Percentiles rank a stretch among this genome's conserved stretches.
These are phyloP conservation scores for Ridgeia piscesae DNA, from an alignment of 1,140 invertebrate species.

Conservation along the genomic window DNA sequence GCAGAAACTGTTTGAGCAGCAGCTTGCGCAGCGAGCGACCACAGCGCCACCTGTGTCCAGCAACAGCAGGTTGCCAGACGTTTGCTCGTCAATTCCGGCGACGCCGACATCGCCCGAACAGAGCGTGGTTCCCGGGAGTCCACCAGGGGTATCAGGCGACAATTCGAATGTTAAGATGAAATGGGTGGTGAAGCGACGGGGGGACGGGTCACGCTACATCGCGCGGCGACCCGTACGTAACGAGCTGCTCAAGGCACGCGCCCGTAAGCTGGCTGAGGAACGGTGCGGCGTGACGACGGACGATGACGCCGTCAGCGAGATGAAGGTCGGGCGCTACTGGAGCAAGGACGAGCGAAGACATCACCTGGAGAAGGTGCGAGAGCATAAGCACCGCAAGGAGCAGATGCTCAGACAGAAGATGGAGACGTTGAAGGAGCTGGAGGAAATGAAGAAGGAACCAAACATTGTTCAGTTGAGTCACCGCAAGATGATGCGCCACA, in stretches of 20 bases:
- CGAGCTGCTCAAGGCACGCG: conserved; percentile 70
- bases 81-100: background rate
- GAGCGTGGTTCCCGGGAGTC: background rate
- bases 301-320: conserved; percentile 78
- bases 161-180: conserved; percentile 63
- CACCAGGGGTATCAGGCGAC: background rate
- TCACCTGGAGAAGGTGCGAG: conserved; percentile 71
- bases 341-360: conserved; percentile 76
- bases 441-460: conserved; percentile 41
- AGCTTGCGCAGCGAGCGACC: conserved; percentile 42
- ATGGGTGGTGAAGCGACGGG: conserved; percentile 78
- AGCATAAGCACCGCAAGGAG: conserved; percentile 62
- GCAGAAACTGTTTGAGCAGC: conserved; percentile 68
- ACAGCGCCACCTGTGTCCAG: background rate
- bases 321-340: conserved; percentile 81
- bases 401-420: conserved; percentile 48
- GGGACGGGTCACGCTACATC: conserved; percentile 79
- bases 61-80: background rate
- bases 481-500: conserved; percentile 60
- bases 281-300: conserved; percentile 76
- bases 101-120: background rate
- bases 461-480: conserved; percentile 60
- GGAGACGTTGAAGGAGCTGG: conserved; percentile 56
- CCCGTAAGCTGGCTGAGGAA: conserved; percentile 70
- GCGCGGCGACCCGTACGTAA: conserved; percentile 72